phyloP scores from a whole-genome alignment of 2,113 vertebrate genomes.

The Nymphicus hollandicus region DNA sequence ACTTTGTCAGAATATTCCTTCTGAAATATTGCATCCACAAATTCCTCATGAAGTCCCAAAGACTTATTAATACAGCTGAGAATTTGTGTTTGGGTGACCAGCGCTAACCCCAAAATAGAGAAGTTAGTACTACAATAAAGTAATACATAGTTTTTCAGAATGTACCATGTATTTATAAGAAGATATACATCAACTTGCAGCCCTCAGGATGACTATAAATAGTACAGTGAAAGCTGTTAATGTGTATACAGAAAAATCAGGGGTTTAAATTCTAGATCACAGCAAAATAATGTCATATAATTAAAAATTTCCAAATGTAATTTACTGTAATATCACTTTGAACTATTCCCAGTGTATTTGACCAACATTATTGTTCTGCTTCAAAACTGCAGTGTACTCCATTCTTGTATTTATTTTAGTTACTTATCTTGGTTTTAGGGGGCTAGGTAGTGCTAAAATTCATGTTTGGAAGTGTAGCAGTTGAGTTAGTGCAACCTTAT shows the following conservation, averaged over 20 bases:
- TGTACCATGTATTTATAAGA: neutral
- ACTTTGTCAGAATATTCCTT: neutral
- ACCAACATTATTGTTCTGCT: neutral
- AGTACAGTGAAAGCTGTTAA: neutral
- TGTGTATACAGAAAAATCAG: neutral
- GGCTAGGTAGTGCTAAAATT: neutral
- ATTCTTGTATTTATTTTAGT: neutral
- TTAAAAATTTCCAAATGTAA: neutral
- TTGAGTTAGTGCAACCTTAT: neutral
- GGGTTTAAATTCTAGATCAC: neutral
- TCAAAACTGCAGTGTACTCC: neutral
- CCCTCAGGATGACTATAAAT: neutral
- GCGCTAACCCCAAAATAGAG: neutral
- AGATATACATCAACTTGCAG: neutral
- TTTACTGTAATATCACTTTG: neutral
- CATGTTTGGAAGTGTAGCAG: neutral
- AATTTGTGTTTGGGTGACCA: neutral
- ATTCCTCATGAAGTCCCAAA: neutral
- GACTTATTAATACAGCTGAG: neutral
- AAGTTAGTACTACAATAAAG: neutral
- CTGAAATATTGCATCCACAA: neutral
- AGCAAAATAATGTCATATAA: neutral
- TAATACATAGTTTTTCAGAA: neutral
- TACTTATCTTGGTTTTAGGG: neutral
- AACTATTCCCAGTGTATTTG: neutral